Evolutionary conservation across 2,888 invertebrate species (phyloP).

Genomic region (Chrysotoxum bicinctum): DNA sequence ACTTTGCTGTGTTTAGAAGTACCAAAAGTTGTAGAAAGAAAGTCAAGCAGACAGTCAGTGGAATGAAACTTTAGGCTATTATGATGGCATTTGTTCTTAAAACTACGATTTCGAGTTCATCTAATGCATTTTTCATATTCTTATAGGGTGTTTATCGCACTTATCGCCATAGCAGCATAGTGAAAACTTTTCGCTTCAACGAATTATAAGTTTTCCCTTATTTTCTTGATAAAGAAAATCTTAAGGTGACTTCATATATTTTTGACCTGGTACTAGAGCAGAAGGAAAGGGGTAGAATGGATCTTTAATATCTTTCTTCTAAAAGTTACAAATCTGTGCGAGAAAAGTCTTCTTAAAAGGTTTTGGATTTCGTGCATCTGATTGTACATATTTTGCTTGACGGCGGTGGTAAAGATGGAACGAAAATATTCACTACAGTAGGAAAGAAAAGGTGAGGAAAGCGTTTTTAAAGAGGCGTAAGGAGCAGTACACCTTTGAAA

Average conservation of each 20-base stretch:
- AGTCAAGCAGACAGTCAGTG: neutral
- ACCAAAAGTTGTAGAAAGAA: conserved; percentile 27
- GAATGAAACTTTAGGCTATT: neutral
- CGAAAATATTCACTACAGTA: neutral
- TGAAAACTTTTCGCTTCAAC: conserved; percentile 68
- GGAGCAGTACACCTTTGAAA: no score
- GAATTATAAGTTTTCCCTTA: conserved; percentile 53
- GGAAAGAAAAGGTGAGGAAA: neutral
- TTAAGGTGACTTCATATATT: neutral
- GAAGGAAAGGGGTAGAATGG: neutral
- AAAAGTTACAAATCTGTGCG: conserved; percentile 50
- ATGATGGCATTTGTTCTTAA: neutral
- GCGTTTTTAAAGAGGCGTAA: no score
- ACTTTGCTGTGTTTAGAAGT: conserved; percentile 54
- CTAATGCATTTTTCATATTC: conserved; percentile 72
- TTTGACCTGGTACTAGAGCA: neutral
- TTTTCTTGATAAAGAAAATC: neutral
- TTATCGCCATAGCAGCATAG: conserved; percentile 59
- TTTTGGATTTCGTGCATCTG: conserved; percentile 27
- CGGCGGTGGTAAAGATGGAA: neutral
- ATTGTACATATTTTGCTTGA: neutral
- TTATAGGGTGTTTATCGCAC: conserved; percentile 66
- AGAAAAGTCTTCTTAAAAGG: conserved; percentile 39
- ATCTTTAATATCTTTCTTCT: conserved; percentile 44
- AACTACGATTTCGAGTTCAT: neutral